Percentiles rank a stretch among this genome's conserved stretches.
These are phyloP conservation scores for Epistrophe grossulariae DNA, from an alignment of 2,888 invertebrate species.

Conservation along the genomic window DNA sequence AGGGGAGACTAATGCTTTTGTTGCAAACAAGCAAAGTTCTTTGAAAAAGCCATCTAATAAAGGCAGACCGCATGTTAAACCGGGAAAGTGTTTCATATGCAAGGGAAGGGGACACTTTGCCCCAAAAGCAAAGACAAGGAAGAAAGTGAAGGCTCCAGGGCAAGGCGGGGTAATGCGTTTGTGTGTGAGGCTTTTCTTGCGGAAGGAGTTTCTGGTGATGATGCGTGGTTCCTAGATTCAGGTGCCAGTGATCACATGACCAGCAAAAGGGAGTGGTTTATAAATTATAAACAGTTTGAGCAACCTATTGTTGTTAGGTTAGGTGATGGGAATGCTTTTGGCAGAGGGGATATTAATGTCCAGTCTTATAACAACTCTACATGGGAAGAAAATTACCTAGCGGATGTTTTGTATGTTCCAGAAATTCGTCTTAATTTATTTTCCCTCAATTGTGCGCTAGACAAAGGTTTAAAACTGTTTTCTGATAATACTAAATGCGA, in stretches of 20 bases:
- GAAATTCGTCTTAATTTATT: neutral
- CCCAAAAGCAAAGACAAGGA: neutral
- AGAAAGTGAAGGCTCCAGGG: neutral
- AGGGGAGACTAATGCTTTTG: neutral
- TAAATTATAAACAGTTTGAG: neutral
- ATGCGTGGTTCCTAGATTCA: neutral
- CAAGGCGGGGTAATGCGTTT: too few relatives aligned
- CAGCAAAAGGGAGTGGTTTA: neutral
- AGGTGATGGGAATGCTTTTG: conserved; percentile 1
- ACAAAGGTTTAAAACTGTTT: neutral
- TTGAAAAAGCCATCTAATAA: neutral
- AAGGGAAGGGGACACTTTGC: conserved; percentile 1
- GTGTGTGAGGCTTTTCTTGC: too few relatives aligned
- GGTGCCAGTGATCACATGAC: conserved; percentile 20
- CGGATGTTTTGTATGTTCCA: neutral
- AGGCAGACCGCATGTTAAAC: neutral
- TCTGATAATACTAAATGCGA: too few relatives aligned
- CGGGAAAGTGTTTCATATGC: neutral
- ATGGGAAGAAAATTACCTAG: neutral
- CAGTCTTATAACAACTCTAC: neutral
- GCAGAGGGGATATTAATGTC: conserved; percentile 16
- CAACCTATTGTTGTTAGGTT: neutral
- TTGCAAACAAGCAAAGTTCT: neutral
- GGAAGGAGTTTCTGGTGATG: too few relatives aligned
- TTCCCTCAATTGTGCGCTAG: neutral